phyloP scores from a whole-genome alignment of 2,888 invertebrate species.

The Dichetophora obliterata region DNA sequence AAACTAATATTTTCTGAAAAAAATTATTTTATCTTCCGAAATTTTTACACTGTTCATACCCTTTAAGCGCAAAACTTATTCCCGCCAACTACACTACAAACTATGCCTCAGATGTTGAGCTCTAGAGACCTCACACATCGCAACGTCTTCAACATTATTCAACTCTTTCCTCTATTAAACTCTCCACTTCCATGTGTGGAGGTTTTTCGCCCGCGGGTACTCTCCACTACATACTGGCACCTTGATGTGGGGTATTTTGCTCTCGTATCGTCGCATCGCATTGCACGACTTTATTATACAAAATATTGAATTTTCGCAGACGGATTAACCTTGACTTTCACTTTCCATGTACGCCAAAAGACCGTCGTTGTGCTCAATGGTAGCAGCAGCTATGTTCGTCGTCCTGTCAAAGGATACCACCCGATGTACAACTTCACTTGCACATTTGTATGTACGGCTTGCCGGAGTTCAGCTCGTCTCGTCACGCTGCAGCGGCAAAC shows the following conservation, averaged over 20 bases:
- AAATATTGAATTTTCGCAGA: slow-evolving; percentile 66
- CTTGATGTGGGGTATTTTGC: background rate
- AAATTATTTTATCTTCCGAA: no score
- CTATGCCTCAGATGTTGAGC: background rate
- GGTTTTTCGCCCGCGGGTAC: no score
- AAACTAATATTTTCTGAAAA: no score
- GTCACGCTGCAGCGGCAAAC: slow-evolving; percentile 19
- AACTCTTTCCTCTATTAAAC: background rate
- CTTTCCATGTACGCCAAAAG: slow-evolving; percentile 57
- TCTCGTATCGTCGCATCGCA: slow-evolving; percentile 14
- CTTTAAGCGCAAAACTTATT: no score
- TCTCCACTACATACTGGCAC: background rate
- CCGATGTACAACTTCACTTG: slow-evolving; percentile 40
- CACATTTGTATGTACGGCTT: slow-evolving; percentile 62
- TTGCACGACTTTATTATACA: slow-evolving; percentile 62
- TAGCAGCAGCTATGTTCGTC: slow-evolving; percentile 32
- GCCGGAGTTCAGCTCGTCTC: slow-evolving; percentile 26
- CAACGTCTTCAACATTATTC: background rate
- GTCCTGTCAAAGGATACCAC: slow-evolving; percentile 66
- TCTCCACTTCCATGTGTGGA: background rate
- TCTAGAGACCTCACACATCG: background rate
- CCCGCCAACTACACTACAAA: no score
- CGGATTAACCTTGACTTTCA: slow-evolving; percentile 70
- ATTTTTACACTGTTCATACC: no score
- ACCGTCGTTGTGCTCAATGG: slow-evolving; percentile 2